A percentile compares a stretch with the other conserved stretches of the same genome.
Conservation (phyloP, 2,113 vertebrate species). For the Ranitomeya variabilis region DNA sequence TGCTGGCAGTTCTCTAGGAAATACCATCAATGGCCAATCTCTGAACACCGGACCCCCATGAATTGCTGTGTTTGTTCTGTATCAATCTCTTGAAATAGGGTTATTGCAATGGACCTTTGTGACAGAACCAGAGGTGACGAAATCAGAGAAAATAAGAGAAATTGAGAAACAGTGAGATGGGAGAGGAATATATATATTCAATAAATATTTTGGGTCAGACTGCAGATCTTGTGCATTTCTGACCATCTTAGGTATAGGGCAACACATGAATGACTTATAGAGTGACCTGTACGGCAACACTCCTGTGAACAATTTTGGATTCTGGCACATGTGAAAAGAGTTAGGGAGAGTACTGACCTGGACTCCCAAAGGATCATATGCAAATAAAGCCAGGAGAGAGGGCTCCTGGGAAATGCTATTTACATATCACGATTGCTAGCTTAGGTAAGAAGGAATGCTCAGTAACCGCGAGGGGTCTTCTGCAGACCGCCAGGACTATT, state of each 20-base stretch:
- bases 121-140: no score
- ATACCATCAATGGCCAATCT: no score
- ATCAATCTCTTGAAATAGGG: no score
- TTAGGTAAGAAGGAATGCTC: conserved; percentile 31
- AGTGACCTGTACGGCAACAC: background rate
- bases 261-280: background rate
- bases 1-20: no score
- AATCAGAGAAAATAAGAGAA: no score
- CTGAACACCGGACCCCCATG: no score
- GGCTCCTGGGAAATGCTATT: conserved; percentile 7
- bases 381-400: background rate
- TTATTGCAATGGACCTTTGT: no score
- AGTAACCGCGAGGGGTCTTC: conserved; percentile 36
- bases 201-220: background rate
- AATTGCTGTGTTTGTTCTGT: no score
- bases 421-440: background rate
- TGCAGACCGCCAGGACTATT: conserved; percentile 58
- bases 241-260: background rate
- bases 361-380: background rate
- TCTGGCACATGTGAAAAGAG: conserved; percentile 4
- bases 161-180: no score
- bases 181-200: background rate
- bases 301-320: background rate
- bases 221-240: no score
- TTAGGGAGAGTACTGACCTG: background rate